Base-by-base conservation (phyloP, 2,797 vertebrate genomes). In the Oceanodroma leucorhoa region DNA sequence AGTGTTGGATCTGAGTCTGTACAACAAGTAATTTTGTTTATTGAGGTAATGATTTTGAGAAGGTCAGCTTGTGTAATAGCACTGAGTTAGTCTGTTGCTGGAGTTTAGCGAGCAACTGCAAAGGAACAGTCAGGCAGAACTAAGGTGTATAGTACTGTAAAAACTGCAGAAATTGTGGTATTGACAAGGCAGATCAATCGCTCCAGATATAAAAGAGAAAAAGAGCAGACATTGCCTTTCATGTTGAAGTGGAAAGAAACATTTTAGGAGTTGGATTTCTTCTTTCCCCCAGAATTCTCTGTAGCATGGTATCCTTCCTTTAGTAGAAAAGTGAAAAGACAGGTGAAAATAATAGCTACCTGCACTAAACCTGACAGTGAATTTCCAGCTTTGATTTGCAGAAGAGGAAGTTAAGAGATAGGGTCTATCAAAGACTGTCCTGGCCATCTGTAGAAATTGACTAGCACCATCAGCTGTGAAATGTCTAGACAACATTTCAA, bases 11-110 rank as follows among this genome's bases (percentile, higher is more conserved):
- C 27, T 75, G 45, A 83, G 29, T 53, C 26, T 50, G 60, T 75
- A 55, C 48, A 89, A 58, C 12, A 57, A 78, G 32, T 38, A 48
- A 73, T 95, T 86, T 91, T 95, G 46, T 86, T 93, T 65, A 78
- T 20, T 61, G 55, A 91, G 43, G 32, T 93, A 89, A 93, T 89
- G 78, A 89, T 89, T 95, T 93, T 93, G 66, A 89, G 82, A 73
- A 92, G 55, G 62, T 87, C 66, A 83, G 69, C 50, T 81, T 81
- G 50, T 75, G 20, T 65, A 73, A 89, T 3, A 72, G 48, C n/a
- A 71, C 27, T 27, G 30, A 85, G 36, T 87, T 66, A 83, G 32
- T 32, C 24, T 83, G 24, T n/a, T 72, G 20, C 48, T 92, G 78
- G 30, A 79, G 62, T 93, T 93, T 40, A 86, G 30, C 48, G 57